These are phyloP conservation scores for Tetrax tetrax DNA, from an alignment of 2,113 vertebrate species.

Conservation along the genomic window DNA sequence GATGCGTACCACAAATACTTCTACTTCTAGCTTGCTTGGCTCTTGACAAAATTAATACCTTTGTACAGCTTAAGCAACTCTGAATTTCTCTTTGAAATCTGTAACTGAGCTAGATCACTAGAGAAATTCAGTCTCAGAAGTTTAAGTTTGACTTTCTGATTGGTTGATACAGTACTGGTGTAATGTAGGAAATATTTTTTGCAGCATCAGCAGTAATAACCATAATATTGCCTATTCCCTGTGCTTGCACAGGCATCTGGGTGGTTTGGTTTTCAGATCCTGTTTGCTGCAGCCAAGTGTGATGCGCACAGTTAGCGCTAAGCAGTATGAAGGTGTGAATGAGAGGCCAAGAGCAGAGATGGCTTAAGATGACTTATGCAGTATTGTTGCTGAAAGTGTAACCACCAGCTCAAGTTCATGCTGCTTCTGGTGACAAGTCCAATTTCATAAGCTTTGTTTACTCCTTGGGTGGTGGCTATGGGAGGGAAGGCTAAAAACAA, in stretches of 20 bases:
- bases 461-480: background rate
- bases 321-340: background rate
- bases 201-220: background rate
- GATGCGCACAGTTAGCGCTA: fast-evolving
- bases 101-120: background rate
- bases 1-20: background rate
- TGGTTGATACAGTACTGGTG: background rate
- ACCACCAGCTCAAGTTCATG: background rate
- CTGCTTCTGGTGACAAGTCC: background rate
- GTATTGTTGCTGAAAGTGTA: background rate
- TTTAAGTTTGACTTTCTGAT: background rate
- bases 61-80: background rate
- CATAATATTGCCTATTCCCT: background rate
- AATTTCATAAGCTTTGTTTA: background rate
- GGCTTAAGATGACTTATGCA: background rate
- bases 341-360: background rate
- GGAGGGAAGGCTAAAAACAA: background rate
- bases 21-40: background rate
- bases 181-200: background rate
- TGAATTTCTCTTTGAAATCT: background rate
- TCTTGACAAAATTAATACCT: background rate
- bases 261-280: background rate
- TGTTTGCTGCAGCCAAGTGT: background rate
- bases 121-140: background rate
- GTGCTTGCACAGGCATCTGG: background rate